phyloP scores from a whole-genome alignment of 2,113 vertebrate genomes.

The Tetrao urogallus region DNA sequence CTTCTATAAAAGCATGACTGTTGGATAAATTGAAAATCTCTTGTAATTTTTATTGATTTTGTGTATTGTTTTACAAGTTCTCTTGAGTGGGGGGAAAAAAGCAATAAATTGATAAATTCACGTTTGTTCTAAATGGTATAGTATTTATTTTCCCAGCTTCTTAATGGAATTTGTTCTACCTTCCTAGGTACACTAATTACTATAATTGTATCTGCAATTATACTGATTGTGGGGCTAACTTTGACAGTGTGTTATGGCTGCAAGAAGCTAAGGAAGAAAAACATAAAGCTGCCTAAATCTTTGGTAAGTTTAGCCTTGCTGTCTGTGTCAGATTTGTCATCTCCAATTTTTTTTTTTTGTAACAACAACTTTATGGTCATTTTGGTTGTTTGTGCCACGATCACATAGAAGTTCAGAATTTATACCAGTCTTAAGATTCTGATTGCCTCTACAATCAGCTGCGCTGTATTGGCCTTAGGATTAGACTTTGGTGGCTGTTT shows the following conservation, averaged over 20 bases:
- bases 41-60: background rate
- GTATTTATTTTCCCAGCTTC: background rate
- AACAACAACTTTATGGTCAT: background rate
- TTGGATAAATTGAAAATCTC: background rate
- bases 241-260: background rate
- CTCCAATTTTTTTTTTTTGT: background rate
- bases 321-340: background rate
- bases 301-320: constrained; percentile 71
- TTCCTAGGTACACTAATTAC: background rate
- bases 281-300: constrained; percentile 74
- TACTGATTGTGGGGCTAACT: background rate
- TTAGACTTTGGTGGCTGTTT: background rate
- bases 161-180: background rate
- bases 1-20: background rate
- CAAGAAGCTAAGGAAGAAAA: constrained; percentile 23
- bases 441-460: background rate
- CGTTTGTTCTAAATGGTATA: background rate
- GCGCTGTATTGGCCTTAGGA: background rate
- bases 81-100: background rate
- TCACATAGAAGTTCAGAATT: background rate
- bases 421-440: background rate
- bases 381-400: background rate
- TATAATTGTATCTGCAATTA: background rate
- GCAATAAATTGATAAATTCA: background rate
- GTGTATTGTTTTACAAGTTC: background rate